Evolutionary conservation across 2,888 invertebrate species (phyloP).

Genomic region (Sarcophaga variegata): DNA sequence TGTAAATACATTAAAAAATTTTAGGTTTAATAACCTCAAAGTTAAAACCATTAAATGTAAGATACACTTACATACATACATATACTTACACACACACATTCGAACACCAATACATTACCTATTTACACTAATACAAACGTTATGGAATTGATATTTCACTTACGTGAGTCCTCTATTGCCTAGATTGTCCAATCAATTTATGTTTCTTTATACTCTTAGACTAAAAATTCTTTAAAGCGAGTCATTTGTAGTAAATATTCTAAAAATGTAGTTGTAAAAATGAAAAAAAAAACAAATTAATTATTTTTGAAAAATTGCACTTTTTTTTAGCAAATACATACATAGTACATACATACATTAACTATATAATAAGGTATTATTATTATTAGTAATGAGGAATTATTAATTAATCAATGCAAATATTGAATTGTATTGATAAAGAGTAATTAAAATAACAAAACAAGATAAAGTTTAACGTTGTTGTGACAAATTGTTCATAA

Average conservation of each 20-base stretch:
- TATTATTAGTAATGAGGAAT: background rate
- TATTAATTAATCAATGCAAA: background rate
- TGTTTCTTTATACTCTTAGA: conserved; percentile 15
- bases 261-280: conserved; percentile 21
- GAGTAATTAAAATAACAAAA: background rate
- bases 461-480: too few species aligned
- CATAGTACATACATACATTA: background rate
- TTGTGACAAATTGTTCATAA: too few species aligned
- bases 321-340: conserved; percentile 33
- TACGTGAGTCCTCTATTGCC: background rate
- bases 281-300: conserved; percentile 19
- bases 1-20: background rate
- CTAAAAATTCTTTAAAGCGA: conserved; percentile 20
- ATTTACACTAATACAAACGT: conserved; percentile 46
- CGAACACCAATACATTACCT: background rate
- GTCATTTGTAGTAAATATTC: conserved; percentile 9
- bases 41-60: too few species aligned
- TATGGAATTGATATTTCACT: conserved; percentile 68
- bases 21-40: too few species aligned
- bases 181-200: background rate
- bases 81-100: background rate
- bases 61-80: too few species aligned
- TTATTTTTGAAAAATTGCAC: conserved; percentile 43
- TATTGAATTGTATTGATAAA: background rate
- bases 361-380: background rate